Base-by-base conservation (phyloP, 2,888 invertebrate species). In the Eupithecia exiguata region DNA sequence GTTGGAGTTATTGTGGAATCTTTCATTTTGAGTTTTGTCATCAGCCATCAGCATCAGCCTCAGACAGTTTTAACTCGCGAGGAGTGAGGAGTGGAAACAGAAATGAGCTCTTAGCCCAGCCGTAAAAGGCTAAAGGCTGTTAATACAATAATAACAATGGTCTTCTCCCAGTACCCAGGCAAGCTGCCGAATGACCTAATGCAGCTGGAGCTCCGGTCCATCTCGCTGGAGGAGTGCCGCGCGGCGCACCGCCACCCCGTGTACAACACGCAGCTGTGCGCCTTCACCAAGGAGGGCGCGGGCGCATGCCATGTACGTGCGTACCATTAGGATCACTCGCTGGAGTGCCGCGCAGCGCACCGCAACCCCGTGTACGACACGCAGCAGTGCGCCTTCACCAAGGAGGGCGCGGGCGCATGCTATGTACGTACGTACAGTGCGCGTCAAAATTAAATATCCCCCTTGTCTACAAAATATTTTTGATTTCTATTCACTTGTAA, bases 201-300 rank as follows among this genome's bases (percentile, higher is more conserved):
- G 89, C 91, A 92, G 80, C 81, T 96, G 76, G 91, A 95, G 1
- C 85, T 95, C 1, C 88, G 86, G 16, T 92, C 95, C 21, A 91
- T 96, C 61, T 89, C 93, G 0, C 91, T 92, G 72, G 92, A 93
- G 12, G 90, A 93, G 74, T 96, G 96, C 78, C 92, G 92, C 76
- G 84, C 89, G 12, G 94, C 94, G 0, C 95, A 95, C 72, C 87
- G 89, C 68, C 88, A 90, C 66, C 91, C 91, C 0, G 93, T 96
- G 0, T 95, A 94, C 79, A 85, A 93, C 35, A 94, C 95, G 0
- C 95, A 96, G 80, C 88, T 96, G 36, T 96, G 96, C 78, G 95
- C 96, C 0, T 84, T 95, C 21, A 92, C 91, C 0, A 88, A 91
- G 40, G 86, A 88, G 0, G 95, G 95, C 0, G 91, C 94, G 75